Conservation (phyloP, 2,888 invertebrate species). For the Ceriagrion tenellum region DNA sequence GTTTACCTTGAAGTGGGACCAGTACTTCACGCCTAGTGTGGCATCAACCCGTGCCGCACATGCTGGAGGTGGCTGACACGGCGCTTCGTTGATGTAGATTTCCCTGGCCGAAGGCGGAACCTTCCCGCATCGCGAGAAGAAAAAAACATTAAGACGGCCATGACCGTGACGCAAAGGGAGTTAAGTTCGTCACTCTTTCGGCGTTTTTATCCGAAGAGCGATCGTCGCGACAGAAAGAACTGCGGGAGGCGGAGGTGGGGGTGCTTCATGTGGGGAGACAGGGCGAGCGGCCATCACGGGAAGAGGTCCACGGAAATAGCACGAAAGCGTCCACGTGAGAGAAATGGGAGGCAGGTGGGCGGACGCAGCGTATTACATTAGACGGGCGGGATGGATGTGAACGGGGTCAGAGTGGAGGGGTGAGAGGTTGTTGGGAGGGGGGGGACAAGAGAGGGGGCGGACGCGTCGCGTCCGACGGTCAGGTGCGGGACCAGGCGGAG, state of each 20-base stretch:
- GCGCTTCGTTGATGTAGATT: too few species aligned
- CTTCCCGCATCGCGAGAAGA: not conserved
- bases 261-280: too few species aligned
- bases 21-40: too few species aligned
- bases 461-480: not conserved
- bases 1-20: too few species aligned
- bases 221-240: not conserved
- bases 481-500: not conserved
- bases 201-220: not conserved
- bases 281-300: not conserved
- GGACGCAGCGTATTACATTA: not conserved
- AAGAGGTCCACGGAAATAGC: not conserved
- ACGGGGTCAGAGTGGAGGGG: not conserved
- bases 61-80: too few species aligned
- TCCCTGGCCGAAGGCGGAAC: too few species aligned
- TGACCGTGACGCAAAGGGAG: not conserved
- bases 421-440: too few species aligned
- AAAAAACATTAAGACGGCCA: not conserved
- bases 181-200: not conserved
- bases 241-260: not conserved
- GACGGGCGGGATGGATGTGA: not conserved
- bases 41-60: too few species aligned
- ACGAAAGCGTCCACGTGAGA: not conserved
- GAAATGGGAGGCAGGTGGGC: conserved; percentile 13
- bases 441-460: not conserved